These are phyloP conservation scores for Brachylomia viminalis DNA, from an alignment of 2,888 invertebrate genomes.

Conservation along the genomic window DNA sequence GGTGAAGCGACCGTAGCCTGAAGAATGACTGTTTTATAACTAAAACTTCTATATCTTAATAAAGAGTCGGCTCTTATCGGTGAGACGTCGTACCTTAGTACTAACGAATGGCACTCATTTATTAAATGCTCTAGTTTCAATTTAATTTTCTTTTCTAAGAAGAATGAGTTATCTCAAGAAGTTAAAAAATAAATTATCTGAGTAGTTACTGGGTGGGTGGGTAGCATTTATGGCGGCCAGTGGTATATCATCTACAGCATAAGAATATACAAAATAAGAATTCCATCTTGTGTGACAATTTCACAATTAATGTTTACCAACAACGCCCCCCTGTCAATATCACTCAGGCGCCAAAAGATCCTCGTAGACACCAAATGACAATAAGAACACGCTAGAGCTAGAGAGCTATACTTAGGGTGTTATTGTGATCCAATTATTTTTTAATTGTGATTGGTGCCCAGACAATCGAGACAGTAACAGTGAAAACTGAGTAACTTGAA, in stretches of 20 bases:
- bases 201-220: not conserved
- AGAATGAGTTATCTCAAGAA: constrained; percentile 15
- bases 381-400: not conserved
- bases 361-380: not conserved
- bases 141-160: constrained; percentile 43
- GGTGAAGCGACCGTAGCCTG: constrained; percentile 3
- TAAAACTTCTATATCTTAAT: constrained; percentile 19
- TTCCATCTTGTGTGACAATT: not conserved
- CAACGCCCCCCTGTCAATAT: not conserved
- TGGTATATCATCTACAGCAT: not conserved
- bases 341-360: not conserved
- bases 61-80: constrained; percentile 42
- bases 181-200: not conserved
- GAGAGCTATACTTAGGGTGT: too few relatives aligned
- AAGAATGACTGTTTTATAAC: constrained; percentile 34
- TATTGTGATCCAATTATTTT: too few relatives aligned
- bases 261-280: too few relatives aligned
- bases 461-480: not conserved
- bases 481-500: not conserved
- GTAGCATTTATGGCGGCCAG: not conserved
- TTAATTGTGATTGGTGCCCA: too few relatives aligned
- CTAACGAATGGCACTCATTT: constrained; percentile 44
- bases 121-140: constrained; percentile 48
- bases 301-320: not conserved
- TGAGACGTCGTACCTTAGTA: constrained; percentile 22